A percentile compares a stretch with the other conserved stretches of the same genome.
These are phyloP conservation scores for Sitophilus oryzae DNA, from an alignment of 1,140 invertebrate genomes.

Conservation along the genomic window DNA sequence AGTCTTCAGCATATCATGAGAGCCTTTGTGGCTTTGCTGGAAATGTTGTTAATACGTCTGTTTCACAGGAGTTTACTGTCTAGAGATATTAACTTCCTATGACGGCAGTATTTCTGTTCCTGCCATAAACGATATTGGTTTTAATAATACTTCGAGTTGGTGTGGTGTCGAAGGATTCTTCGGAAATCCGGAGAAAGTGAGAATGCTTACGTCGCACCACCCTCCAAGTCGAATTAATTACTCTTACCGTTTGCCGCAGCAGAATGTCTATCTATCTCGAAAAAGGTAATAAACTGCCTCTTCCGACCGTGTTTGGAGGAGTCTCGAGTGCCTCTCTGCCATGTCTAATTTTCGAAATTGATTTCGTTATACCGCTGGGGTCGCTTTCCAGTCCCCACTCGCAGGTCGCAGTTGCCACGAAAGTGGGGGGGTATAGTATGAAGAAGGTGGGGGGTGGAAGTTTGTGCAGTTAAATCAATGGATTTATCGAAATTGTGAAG, in stretches of 20 bases:
- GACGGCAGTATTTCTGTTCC: slow-evolving; percentile 3
- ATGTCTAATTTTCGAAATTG: not conserved
- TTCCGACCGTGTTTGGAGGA: not conserved
- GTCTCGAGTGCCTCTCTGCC: not conserved
- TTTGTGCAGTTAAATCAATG: too few species aligned
- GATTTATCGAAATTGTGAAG: too few species aligned
- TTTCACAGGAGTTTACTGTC: too few species aligned
- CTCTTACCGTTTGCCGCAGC: not conserved
- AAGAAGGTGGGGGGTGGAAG: too few species aligned
- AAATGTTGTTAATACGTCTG: too few species aligned
- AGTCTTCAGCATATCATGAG: too few species aligned
- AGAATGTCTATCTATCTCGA: not conserved
- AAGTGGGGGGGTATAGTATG: too few species aligned
- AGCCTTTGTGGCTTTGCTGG: too few species aligned
- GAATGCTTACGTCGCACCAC: not conserved
- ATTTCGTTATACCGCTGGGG: not conserved
- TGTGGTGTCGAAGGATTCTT: not conserved
- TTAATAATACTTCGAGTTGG: not conserved
- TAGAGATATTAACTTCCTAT: too few species aligned
- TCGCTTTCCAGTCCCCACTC: too few species aligned
- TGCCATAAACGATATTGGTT: slow-evolving; percentile 8
- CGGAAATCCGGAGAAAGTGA: too few species aligned
- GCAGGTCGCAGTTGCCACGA: too few species aligned
- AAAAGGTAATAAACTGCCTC: not conserved
- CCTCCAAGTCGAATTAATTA: not conserved